Evolutionary conservation across 2,888 invertebrate genomes (phyloP).

Genomic region (Proisotoma minuta): DNA sequence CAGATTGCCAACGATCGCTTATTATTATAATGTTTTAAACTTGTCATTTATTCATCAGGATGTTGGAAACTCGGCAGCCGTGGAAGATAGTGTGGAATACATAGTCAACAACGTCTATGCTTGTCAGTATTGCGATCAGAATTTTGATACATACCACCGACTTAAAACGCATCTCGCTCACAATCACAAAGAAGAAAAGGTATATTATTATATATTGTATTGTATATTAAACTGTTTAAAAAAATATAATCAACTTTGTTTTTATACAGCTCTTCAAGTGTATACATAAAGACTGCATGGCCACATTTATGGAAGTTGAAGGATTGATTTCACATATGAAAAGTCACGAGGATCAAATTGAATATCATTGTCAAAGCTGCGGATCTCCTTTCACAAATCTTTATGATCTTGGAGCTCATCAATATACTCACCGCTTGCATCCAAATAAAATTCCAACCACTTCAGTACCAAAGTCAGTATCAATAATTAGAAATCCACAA

Average conservation of each 20-base stretch:
- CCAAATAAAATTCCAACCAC: conserved; percentile 48
- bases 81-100: conserved; percentile 48
- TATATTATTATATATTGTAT: conserved; percentile 39
- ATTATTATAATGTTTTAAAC: not conserved
- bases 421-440: conserved; percentile 57
- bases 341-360: conserved; percentile 55
- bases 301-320: conserved; percentile 60
- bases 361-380: conserved; percentile 64
- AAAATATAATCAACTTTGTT: conserved; percentile 18
- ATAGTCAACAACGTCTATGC: conserved; percentile 54
- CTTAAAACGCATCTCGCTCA: conserved; percentile 55
- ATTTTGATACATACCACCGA: conserved; percentile 53
- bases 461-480: conserved; percentile 16
- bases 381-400: conserved; percentile 58
- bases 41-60: not conserved
- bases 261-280: conserved; percentile 62
- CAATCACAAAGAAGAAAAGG: conserved; percentile 54
- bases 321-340: conserved; percentile 61
- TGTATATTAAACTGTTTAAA: conserved; percentile 5
- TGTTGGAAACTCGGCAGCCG: not conserved
- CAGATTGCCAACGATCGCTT: conserved; percentile 21
- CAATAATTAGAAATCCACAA: not conserved
- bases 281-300: conserved; percentile 60
- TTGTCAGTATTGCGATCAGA: conserved; percentile 55
- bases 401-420: conserved; percentile 61